These are phyloP conservation scores for Dynastes tityus DNA, from an alignment of 2,888 invertebrate genomes.

Conservation along the genomic window DNA sequence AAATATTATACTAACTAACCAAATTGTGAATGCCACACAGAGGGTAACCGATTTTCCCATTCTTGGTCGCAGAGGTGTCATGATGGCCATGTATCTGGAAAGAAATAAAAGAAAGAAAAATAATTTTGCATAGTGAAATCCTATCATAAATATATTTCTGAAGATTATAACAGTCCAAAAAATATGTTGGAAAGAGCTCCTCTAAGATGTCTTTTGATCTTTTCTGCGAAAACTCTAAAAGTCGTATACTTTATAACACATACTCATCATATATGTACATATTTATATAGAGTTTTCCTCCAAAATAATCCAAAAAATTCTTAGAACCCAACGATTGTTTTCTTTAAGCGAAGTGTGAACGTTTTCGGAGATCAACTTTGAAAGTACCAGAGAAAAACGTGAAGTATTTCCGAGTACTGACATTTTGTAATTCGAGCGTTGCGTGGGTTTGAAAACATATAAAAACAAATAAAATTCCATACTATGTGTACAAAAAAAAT, in stretches of 20 bases:
- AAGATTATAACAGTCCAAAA: background rate
- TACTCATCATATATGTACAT: background rate
- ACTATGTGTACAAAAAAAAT: too few relatives aligned
- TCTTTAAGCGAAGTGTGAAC: background rate
- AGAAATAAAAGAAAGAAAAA: background rate
- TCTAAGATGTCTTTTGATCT: too few relatives aligned
- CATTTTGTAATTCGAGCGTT: conserved; percentile 7
- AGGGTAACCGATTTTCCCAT: conserved; percentile 90
- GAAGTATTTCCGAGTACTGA: background rate
- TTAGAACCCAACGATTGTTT: background rate
- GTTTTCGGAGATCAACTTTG: background rate
- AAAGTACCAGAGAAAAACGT: background rate
- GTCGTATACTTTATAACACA: background rate
- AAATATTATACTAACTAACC: conserved; percentile 85
- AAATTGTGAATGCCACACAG: conserved; percentile 87
- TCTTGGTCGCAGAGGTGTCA: conserved; percentile 91
- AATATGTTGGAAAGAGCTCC: background rate
- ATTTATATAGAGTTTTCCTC: too few relatives aligned
- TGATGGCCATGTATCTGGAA: conserved; percentile 94
- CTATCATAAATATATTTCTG: too few relatives aligned
- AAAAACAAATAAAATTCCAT: too few relatives aligned
- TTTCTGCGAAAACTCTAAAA: too few relatives aligned
- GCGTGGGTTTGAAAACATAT: too few relatives aligned
- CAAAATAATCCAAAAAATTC: too few relatives aligned
- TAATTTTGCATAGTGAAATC: too few relatives aligned